Evolutionary conservation across 2,113 vertebrate species (phyloP).

Genomic region (Cyprinodon tularosa): DNA sequence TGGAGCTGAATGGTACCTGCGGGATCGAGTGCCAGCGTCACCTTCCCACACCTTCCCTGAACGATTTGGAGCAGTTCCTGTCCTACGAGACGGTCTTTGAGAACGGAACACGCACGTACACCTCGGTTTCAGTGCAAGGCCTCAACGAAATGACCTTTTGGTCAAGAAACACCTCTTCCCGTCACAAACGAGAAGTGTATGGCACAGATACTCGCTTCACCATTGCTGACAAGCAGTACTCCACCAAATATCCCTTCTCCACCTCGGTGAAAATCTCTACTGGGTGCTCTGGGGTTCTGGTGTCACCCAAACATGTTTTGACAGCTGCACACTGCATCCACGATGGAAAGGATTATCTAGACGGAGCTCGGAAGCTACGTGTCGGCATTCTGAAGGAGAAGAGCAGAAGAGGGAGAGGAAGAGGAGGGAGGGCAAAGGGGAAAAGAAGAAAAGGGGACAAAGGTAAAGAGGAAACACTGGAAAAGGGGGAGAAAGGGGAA

Average conservation of each 20-base stretch:
- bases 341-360: constrained; percentile 88
- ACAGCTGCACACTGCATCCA: constrained; percentile 97
- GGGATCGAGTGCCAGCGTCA: constrained; percentile 91
- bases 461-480: constrained; percentile 60
- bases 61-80: constrained; percentile 87
- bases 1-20: constrained; percentile 81
- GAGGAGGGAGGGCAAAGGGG: constrained; percentile 67
- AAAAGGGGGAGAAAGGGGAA: constrained; percentile 60
- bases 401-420: constrained; percentile 78
- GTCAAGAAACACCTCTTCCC: constrained; percentile 50
- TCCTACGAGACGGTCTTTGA: constrained; percentile 94
- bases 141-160: constrained; percentile 44
- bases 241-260: constrained; percentile 91
- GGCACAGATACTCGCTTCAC: constrained; percentile 94
- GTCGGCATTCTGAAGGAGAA: constrained; percentile 89
- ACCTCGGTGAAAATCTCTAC: constrained; percentile 95
- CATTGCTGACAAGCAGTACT: constrained; percentile 89
- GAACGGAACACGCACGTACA: constrained; percentile 90
- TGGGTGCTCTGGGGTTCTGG: constrained; percentile 90
- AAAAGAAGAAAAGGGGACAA: constrained; percentile 71
- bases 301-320: constrained; percentile 92
- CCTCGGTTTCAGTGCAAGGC: constrained; percentile 84
- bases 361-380: constrained; percentile 86
- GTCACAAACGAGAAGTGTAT: constrained; percentile 89
- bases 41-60: constrained; percentile 81